Base-by-base conservation (phyloP, 2,888 invertebrate genomes). In the Drosophila atroscutellata region DNA sequence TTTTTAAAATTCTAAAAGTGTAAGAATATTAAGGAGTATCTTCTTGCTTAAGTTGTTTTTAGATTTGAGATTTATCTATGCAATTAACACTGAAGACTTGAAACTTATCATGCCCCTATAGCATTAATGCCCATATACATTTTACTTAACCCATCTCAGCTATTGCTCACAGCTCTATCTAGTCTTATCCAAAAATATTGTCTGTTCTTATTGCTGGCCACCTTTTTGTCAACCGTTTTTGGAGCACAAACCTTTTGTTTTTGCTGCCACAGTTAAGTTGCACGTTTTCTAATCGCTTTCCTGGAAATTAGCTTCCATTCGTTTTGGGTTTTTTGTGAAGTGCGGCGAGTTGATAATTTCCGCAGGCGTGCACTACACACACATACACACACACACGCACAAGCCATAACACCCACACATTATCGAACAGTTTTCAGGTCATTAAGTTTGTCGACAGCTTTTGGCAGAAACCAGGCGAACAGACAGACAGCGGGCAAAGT, bases 371-470 rank as follows among this genome's bases (percentile, higher is more conserved):
- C 80, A 75, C 77, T 26, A 67, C 73, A 69, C 62, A 28, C 28
- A 28, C 28, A 67, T n/a, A n/a, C 61, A 64, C 69, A 73, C 64
- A 71, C 59, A 20, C 45, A 45, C 54, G 61, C 63, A 68, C 63
- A 64, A 59, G 63, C 52, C 60, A 49, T 50, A 60, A 61, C 56
- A 54, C 72, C 66, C 63, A 63, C 75, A 84, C 84, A 91, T 92
- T 92, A 92, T 92, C 92, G 92, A 92, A 91, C 83, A 91, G 90
- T 92, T 92, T 92, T 91, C 92, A 86, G 91, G 92, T 92, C 92
- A 92, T 92, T 92, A 92, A 92, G 92, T 92, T 91, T 90, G 86
- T 80, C 86, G 80, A 79, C 87, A 79, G 73, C 75, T 75, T 74
- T 62, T 72, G 79, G 66, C 75, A 72, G 64, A 24, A 64, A 50